phyloP scores from a whole-genome alignment of 37 sponge, comb jelly and placozoan species.

The Oopsacas minuta region DNA sequence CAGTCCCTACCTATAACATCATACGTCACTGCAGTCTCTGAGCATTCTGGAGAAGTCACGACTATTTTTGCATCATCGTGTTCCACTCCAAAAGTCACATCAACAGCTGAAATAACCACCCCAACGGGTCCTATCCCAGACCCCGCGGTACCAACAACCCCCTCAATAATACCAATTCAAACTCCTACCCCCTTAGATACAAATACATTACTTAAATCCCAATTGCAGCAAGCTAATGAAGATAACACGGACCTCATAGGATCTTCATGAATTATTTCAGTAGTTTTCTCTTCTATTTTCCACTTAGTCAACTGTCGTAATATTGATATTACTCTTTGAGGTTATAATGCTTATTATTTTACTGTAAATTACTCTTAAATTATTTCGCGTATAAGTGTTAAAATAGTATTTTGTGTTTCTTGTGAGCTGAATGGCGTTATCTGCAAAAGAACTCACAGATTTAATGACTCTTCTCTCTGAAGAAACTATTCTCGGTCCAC shows the following conservation, averaged over 20 bases:
- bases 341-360: not conserved
- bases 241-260: not conserved
- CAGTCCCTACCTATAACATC: not conserved
- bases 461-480: conserved; percentile 25
- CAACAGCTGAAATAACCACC: no score
- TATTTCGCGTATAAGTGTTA: no score
- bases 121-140: not conserved
- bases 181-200: not conserved
- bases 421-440: conserved; percentile 34
- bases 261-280: no score
- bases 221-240: not conserved
- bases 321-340: not conserved
- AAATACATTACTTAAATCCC: not conserved
- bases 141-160: not conserved
- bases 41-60: not conserved
- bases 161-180: not conserved
- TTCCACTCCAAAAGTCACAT: not conserved
- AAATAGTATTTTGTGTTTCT: not conserved
- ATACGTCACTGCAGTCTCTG: not conserved
- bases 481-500: not conserved
- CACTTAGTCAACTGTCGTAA: not conserved
- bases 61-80: not conserved
- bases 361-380: not conserved
- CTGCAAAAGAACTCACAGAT: conserved; percentile 41
- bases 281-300: not conserved